Base-by-base conservation (phyloP, 2,797 vertebrate genomes). In the Telmatherina bonti region DNA sequence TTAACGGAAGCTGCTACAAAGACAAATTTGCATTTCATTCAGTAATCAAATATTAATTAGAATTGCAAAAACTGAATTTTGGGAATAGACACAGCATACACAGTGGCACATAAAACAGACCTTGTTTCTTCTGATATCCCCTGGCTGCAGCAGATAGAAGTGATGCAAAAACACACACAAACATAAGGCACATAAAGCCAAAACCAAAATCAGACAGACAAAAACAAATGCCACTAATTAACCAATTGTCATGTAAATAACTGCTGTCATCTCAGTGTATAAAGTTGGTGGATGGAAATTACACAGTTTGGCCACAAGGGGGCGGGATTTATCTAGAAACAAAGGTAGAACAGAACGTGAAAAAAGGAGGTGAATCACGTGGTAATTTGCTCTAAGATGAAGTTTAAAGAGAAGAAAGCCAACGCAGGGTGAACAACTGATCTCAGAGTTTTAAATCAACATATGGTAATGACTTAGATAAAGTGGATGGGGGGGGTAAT, bases 91-190 rank as follows among this genome's bases (percentile, higher is more conserved):
- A 51, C 45, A 22, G 20, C 10, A 27, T 1, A 10, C 36, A 57
- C 7, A 35, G 3, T 10, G n/a, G 7, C 45, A 35, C 33, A 67
- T 52, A 20, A 80, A 72, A 96, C 96, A 95, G 93, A 97, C 96
- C 96, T 97, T 96, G 85, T 95, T 95, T 94, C 95, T 96, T 88
- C 95, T 94, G 87, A 91, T 89, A 89, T 96, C 95, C 92, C 93
- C 94, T 92, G 95, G 93, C 95, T 96, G 96, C 94, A 95, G 90
- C 91, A 94, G 92, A 90, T 91, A 90, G 83, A 88, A 27, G 58
- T 16, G 30, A 71, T 89, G 94, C 92, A 80, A 84, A 93, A 61
- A 90, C 91, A 94, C 1, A 94, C 72, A 94, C 89, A 77, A 5
- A 65, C 22, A 93, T 90, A 67, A 31, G 74, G 65, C 7, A 74